Conservation (phyloP, 2,797 vertebrate species). For the Gymnothorax javanicus region DNA sequence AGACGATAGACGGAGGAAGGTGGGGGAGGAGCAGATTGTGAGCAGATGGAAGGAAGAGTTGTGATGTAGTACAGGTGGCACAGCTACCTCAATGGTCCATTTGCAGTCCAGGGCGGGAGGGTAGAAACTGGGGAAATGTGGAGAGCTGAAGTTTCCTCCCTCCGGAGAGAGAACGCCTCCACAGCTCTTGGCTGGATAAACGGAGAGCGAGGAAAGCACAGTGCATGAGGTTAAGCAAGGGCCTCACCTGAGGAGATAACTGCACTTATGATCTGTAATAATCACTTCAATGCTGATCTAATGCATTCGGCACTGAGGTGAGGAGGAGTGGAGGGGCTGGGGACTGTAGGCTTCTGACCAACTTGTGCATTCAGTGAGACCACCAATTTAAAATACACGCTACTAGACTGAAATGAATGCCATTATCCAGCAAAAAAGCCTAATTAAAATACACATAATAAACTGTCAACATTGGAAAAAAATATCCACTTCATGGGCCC, state of each 20-base stretch:
- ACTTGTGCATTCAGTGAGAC: too few relatives aligned
- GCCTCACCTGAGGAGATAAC: background rate
- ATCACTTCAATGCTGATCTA: background rate
- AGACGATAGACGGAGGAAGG: background rate
- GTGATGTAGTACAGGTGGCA: conserved; percentile 22
- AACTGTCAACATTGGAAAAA: too few relatives aligned
- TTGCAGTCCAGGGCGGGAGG: conserved; percentile 70
- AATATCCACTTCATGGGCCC: too few relatives aligned
- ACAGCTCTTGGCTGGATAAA: conserved; percentile 59
- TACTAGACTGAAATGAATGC: too few relatives aligned
- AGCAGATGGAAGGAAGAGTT: too few relatives aligned
- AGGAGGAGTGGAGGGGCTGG: too few relatives aligned
- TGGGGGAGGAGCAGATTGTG: too few relatives aligned
- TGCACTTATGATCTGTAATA: background rate
- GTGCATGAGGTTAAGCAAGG: background rate
- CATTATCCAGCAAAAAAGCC: too few relatives aligned
- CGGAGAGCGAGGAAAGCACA: background rate
- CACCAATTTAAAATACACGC: too few relatives aligned
- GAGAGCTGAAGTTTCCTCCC: conserved; percentile 65
- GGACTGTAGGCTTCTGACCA: too few relatives aligned
- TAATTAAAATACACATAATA: too few relatives aligned
- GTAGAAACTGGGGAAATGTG: conserved; percentile 74
- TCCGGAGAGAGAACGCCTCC: conserved; percentile 48
- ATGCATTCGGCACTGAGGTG: background rate
- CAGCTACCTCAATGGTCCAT: conserved; percentile 74